Evolutionary conservation across 2,888 invertebrate genomes (phyloP), one percentile per base, ranked within the genome.

Genomic region (Tortrix viridana): DNA sequence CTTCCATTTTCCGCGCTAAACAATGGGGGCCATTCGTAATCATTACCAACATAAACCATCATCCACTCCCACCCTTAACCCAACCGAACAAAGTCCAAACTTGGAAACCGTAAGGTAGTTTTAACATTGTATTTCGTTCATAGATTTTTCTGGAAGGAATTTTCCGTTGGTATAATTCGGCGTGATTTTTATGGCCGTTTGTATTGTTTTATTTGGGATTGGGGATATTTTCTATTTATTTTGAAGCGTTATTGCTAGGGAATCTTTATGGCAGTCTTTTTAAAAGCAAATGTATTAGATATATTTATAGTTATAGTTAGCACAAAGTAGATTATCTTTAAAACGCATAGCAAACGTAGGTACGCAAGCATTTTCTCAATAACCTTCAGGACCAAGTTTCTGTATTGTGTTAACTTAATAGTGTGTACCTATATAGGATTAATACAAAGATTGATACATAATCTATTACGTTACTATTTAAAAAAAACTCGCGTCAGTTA

Each of bases 1-100:
- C 68, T 69, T 67, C 67, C 69, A 70, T 69, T 68, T 57, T 63
- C 52, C 55, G 46, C 37, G 37, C 52, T 55, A 69, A 71, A 71
- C 70, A 71, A 71, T 69, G 44, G 58, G 32, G 20, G 16, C 54
- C 62, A 54, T 58, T 66, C 66, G 56, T 66, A 62, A 65, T 62
- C 57, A 62, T 62, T 62, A 62, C 62, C 52, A 52, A 46, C 62
- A 52, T 57, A 47, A 23, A 46, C n/a, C 38, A 1, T 3, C 46
- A 6, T 0, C 14, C 46, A 1, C 14, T 3, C 3, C 18, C 46
- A 32, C 16, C 26, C 57, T 12, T 62, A 50, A 20, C 6, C 0
- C 14, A 7, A 26, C n/a, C 5, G 0, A 1, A 9, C 41, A 58
- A 44, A 58, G 58, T 49, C 14, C 4, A 48, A 22, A 20, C 43